Evolutionary conservation across 2,797 vertebrate genomes (phyloP), one percentile per base, ranked within the genome.

Genomic region (Ciconia nigra): DNA sequence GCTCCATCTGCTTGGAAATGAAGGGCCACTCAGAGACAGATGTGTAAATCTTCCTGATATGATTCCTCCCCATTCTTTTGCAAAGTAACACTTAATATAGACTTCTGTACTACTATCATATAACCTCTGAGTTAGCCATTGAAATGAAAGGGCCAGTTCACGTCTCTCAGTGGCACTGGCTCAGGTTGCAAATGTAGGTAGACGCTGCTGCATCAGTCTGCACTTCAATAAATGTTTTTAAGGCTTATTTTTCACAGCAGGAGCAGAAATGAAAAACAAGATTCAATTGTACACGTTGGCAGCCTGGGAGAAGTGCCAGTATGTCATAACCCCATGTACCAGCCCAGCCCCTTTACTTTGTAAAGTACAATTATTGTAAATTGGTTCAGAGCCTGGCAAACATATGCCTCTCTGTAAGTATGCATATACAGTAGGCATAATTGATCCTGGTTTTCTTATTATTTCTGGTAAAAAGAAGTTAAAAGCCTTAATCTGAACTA

Each of bases 261-360:
- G 83, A 83, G 62, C 21, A 69, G 82, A 81, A 87, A 87, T 72
- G 52, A 91, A 89, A 96, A 94, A 63, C 2, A 37, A 87, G 61
- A 71, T 81, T 93, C 83, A 74, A 87, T 74, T 89, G 87, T 54
- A 94, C 4, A 3, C n/a, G 81, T 44, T 13, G 41, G 71, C 74
- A 92, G 92, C 26, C 89, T 74, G 86, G 94, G 93, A 96, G 57
- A 69, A 74, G 9, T 77, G 83, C 93, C 93, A 96, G 54, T 12
- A 7, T 58, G 90, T 77, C 86, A 72, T 47, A 96, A 85, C 81
- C 72, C 81, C 49, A 11, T 65, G 81, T 22, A 83, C 37, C 65
- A 95, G 74, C 67, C 74, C 78, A 69, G 49, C 52, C 81, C 46
- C 83, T 80, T 61, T 67, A 15, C 87, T 87, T 87, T 83, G 57